Base-by-base conservation (phyloP, 2,888 invertebrate genomes). In the Acanthopleura granulata region DNA sequence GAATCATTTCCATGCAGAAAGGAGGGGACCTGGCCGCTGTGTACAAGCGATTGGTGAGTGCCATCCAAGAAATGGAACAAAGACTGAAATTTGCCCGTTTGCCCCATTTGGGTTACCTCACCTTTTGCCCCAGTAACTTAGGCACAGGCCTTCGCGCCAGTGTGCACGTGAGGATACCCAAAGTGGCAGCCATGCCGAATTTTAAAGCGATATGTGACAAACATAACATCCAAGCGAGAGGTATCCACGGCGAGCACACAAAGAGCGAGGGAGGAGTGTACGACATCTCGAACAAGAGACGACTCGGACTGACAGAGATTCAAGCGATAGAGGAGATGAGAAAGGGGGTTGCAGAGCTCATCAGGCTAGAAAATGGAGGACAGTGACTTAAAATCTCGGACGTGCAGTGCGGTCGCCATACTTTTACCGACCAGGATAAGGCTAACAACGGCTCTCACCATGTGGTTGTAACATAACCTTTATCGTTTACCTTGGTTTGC, bases 191-290 rank as follows among this genome's bases (percentile, higher is more conserved):
- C 22, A 57, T 57, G 57, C 57, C 57, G 57, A 94, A 95, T 87
- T 92, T 97, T 84, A 93, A 94, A 79, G 94, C 95, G 85, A 91
- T 96, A 74, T 96, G 96, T 89, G 93, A 94, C 6, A 94, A 95
- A 80, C 92, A 96, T 78, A 95, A 95, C 4, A 90, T 97, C 57
- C 57, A 57, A 12, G 57, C 57, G n/a, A 57, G 57, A 57, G 57
- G 57, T 6, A 57, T 57, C 22, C n/a, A 57, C 22, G 57, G 57
- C 57, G 57, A 57, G 57, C 57, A 57, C 22, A 57, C 57, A 18
- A 12, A 57, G 57, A 57, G 57, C 57, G 3, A 9, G 18, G 57
- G 57, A 1, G 57, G 57, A 9, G 57, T 57, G 16, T 88, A 82
- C 77, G 88, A 89, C 76, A 86, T 89, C 78, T 87, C 87, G 40